Base-by-base conservation (phyloP, 2,888 invertebrate species). In the Drosophila antonietae region DNA sequence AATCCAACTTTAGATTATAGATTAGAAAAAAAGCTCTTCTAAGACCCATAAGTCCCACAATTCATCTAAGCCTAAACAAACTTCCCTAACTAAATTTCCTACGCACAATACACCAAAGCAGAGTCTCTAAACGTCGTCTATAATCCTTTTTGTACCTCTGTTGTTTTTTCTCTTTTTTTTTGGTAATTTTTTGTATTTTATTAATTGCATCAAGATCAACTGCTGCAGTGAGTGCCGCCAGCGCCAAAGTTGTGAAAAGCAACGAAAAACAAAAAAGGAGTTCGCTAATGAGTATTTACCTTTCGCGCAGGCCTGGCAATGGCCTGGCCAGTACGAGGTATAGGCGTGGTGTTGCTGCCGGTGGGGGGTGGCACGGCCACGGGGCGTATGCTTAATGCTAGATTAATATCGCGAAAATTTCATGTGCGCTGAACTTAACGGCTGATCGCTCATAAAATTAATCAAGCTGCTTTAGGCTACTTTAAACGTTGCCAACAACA, bases 371-470 rank as follows among this genome's bases (percentile, higher is more conserved):
- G 68, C 72, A 58, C 63, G 77, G 69, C 64, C 61, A 81, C 76
- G 75, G 90, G 88, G 90, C 90, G 88, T 86, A 88, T 86, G 90
- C 88, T 88, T 90, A 86, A 90, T 88, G 80, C 89, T 87, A 88
- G 88, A 88, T 88, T 83, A 81, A 46, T 73, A 89, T 89, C 90
- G 88, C 83, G 33, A 57, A 78, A 59, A 56, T 81, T 88, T 80
- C 74, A 77, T 88, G 89, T 88, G 85, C 88, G 88, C 87, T 76
- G 85, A 92, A 92, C 85, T 92, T 92, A 92, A 92, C 92, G 92
- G 92, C 92, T 92, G 92, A 92, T 92, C 92, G 92, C 91, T 91
- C 92, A 91, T 91, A 92, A 90, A 90, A 91, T 91, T 91, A 92
- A 92, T 92, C 92, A 92, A 91, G 90, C 91, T 91, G 89, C 90